A percentile compares a stretch with the other conserved stretches of the same genome.
These are phyloP conservation scores for Drosophila paucipuncta DNA, from an alignment of 2,888 invertebrate genomes.

Conservation along the genomic window DNA sequence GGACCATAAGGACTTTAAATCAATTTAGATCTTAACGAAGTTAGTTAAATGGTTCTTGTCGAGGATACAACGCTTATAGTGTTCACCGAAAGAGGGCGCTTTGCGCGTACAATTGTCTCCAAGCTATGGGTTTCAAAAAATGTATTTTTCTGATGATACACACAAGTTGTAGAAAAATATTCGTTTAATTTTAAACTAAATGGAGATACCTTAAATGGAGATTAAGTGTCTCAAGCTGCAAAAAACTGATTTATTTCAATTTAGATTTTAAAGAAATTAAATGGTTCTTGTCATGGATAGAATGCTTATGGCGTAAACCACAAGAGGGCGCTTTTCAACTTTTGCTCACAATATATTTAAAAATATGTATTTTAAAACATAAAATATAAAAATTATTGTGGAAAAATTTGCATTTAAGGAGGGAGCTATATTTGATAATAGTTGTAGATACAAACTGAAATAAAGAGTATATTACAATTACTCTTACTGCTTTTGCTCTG, in stretches of 20 bases:
- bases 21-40: neutral
- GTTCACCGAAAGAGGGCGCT: neutral
- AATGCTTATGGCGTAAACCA: neutral
- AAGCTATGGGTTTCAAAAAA: neutral
- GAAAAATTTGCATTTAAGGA: neutral
- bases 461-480: neutral
- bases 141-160: no score
- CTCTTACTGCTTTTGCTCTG: neutral
- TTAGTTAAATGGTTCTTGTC: slow-evolving; percentile 13
- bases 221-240: no score
- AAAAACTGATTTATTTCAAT: neutral
- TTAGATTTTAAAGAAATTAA: neutral
- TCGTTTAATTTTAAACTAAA: neutral
- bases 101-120: neutral
- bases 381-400: no score
- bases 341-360: neutral
- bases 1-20: neutral
- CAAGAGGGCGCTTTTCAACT: neutral
- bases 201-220: neutral
- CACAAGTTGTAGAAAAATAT: neutral
- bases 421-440: neutral
- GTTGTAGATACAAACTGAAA: neutral
- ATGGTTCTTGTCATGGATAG: slow-evolving; percentile 16
- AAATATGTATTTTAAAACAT: neutral
- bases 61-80: neutral